Conservation (phyloP, 2,113 vertebrate genomes). For the Heptranchias perlo region DNA sequence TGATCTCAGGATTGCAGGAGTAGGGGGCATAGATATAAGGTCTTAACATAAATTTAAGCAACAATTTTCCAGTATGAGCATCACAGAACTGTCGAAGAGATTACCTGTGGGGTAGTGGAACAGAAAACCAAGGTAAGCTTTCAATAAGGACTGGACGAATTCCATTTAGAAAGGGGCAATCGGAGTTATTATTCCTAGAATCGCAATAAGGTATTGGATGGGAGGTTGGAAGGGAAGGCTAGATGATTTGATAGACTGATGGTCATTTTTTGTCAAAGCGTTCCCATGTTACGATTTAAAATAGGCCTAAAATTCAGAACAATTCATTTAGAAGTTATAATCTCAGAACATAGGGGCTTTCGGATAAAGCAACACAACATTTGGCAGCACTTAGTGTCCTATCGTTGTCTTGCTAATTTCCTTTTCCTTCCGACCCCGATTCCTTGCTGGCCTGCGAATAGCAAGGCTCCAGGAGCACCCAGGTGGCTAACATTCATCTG, state of each 20-base stretch:
- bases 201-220: neutral
- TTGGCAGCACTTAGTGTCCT: neutral
- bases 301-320: neutral
- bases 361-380: no score
- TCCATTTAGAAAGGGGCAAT: neutral
- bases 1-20: neutral
- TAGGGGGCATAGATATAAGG: neutral
- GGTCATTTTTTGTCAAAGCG: neutral
- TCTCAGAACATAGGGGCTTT: neutral
- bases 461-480: neutral
- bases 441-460: neutral
- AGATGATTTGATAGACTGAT: no score
- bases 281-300: neutral
- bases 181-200: neutral
- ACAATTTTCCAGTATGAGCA: neutral
- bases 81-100: neutral
- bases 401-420: neutral
- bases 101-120: neutral
- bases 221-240: neutral
- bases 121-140: neutral
- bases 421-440: neutral
- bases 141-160: neutral
- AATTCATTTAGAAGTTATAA: neutral
- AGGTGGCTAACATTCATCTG: neutral
- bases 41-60: neutral